A percentile compares a stretch with the other conserved stretches of the same genome.
Conservation (phyloP, 2,113 vertebrate species). For the Tapirus terrestris region DNA sequence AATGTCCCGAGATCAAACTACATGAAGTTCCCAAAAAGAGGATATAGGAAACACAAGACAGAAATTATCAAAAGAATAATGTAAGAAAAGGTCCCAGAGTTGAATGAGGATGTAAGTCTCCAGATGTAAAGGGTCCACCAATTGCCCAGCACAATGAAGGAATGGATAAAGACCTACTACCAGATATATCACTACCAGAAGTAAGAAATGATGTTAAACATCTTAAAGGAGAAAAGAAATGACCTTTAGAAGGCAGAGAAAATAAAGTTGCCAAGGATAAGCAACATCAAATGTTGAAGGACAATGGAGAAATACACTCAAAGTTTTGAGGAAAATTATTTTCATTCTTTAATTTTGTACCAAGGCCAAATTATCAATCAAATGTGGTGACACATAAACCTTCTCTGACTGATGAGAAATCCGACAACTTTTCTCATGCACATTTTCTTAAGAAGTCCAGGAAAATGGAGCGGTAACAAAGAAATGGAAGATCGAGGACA, state of each 20-base stretch:
- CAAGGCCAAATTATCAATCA: background rate
- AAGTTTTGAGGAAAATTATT: background rate
- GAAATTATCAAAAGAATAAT: background rate
- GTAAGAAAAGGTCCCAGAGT: background rate
- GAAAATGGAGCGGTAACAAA: background rate
- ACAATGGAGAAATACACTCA: background rate
- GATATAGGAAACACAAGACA: background rate
- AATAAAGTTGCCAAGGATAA: background rate
- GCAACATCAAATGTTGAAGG: background rate
- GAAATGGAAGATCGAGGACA: background rate
- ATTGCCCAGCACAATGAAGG: background rate
- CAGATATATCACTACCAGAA: background rate
- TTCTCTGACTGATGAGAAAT: background rate
- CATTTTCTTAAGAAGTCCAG: background rate
- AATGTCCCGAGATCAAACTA: background rate
- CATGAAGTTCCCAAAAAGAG: background rate
- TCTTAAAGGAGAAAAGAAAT: background rate
- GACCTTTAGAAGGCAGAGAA: background rate
- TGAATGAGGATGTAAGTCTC: background rate
- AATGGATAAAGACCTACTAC: background rate
- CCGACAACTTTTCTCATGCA: background rate
- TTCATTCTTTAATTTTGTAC: conserved; percentile 10
- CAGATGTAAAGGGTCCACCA: background rate
- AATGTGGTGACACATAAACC: background rate
- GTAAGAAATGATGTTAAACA: background rate